Evolutionary conservation across 2,888 invertebrate species (phyloP), one percentile per base, ranked within the genome.

Genomic region (Xylota segnis): DNA sequence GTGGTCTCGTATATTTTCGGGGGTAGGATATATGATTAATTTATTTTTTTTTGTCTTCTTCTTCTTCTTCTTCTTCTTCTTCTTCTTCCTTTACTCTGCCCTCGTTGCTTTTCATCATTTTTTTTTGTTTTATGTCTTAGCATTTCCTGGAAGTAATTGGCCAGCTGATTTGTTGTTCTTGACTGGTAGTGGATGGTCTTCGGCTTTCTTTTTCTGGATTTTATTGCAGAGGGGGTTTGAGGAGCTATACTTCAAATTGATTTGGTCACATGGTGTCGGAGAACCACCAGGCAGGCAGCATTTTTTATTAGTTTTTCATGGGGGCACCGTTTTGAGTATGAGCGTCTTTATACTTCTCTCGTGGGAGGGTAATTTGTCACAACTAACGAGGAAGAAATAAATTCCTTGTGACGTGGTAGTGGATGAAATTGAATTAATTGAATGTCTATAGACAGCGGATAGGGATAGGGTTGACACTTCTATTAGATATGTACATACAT

Each of bases 141-240:
- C 63, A 76, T 84, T 84, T 84, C 84, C 84, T 75, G 84, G 52
- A 84, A 84, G 84, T 84, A 84, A 84, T 84, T 84, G 84, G 81
- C 84, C 79, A 84, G 81, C 75, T 84, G 84, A 84, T 84, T 81
- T 84, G 84, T 79, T 81, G 74, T 75, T 84, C 65, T 72, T 77
- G 65, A 63, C 65, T 66, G 37, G 32, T 54, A 9, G 50, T 34
- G 43, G 68, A 61, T 68, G 68, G 72, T 70, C 18, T 43, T 72
- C 29, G 58, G 54, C 43, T 47, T 72, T 45, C 34, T 50, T 29
- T n/a, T 61, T 52, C 65, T 79, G 52, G 18, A 29, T 63, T 83
- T 72, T 74, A 83, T 74, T 76, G 37, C 43, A 18, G n/a, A n/a
- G 34, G 43, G n/a, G 9, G 65, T 9, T 32, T 3, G 12, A n/a